These are phyloP conservation scores for Cephus sareptanus DNA, from an alignment of 2,888 invertebrate species.

Conservation along the genomic window DNA sequence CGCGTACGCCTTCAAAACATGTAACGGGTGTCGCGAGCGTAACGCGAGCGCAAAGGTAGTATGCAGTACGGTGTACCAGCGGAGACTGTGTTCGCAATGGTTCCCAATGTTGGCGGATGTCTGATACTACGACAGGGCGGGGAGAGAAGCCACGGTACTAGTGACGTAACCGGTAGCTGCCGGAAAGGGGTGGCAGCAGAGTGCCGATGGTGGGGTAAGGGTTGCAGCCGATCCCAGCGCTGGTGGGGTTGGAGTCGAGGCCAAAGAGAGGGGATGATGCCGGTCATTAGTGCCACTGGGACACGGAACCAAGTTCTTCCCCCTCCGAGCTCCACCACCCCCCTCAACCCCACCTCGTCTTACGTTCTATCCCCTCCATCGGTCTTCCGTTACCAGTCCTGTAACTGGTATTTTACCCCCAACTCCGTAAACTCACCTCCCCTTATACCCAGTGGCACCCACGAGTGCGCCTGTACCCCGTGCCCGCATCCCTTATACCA, in stretches of 20 bases:
- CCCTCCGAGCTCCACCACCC: neutral
- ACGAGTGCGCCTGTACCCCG: no score
- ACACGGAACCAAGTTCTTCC: conserved; percentile 45
- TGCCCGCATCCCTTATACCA: no score
- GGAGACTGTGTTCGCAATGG: conserved; percentile 46
- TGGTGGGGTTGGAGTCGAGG: conserved; percentile 27
- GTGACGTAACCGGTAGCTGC: conserved; percentile 1
- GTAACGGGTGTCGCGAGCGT: neutral
- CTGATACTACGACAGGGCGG: conserved; percentile 20
- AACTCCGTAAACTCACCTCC: no score
- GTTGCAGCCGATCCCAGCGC: neutral
- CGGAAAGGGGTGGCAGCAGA: conserved; percentile 26
- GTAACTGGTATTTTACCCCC: no score
- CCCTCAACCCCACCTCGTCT: neutral
- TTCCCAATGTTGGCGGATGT: conserved; percentile 26
- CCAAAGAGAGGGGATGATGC: conserved; percentile 31
- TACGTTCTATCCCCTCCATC: no score
- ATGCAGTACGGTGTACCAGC: conserved; percentile 55
- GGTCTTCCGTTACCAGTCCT: no score
- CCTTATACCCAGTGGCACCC: no score
- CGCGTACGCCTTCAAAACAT: neutral
- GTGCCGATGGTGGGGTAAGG: conserved; percentile 30
- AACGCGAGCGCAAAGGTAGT: conserved; percentile 28
- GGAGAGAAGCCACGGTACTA: conserved; percentile 19
- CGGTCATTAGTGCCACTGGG: conserved; percentile 61